A percentile compares a stretch with the other conserved stretches of the same genome.
Evolutionary conservation across 2,113 vertebrate genomes (phyloP).

Genomic region (Panthera uncia): DNA sequence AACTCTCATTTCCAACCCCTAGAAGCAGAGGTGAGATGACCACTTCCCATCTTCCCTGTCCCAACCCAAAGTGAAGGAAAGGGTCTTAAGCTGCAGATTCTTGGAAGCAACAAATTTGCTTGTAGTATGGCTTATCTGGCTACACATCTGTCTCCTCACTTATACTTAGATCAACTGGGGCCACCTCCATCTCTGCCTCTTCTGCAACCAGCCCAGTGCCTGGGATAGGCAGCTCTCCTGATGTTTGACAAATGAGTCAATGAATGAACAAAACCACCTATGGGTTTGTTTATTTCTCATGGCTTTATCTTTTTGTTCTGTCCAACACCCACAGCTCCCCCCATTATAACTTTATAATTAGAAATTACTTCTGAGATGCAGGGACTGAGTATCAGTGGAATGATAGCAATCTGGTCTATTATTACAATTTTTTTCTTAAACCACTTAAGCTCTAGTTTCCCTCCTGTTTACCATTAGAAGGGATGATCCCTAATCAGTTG

Average conservation of each 20-base stretch:
- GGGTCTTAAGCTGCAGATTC: neutral
- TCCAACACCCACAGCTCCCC: conserved; percentile 12
- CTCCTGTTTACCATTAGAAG: conserved; percentile 62
- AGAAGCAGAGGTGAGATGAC: neutral
- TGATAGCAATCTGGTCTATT: conserved; percentile 26
- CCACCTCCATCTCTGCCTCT: neutral
- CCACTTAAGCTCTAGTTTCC: conserved; percentile 52
- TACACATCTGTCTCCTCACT: neutral
- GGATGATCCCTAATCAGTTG: conserved; percentile 65
- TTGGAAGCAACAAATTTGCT: neutral
- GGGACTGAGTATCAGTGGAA: conserved; percentile 44
- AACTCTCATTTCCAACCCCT: neutral
- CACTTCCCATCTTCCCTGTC: neutral
- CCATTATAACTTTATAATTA: conserved; percentile 36
- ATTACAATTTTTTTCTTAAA: conserved; percentile 64
- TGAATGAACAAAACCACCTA: neutral
- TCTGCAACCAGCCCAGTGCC: neutral
- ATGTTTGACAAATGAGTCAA: neutral
- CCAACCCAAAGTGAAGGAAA: neutral
- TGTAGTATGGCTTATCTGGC: neutral
- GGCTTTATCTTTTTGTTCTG: conserved; percentile 42
- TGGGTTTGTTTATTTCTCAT: conserved; percentile 8
- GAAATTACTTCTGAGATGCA: conserved; percentile 61
- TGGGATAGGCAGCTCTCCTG: neutral
- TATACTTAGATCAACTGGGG: neutral